Evolutionary conservation across 2,888 invertebrate genomes (phyloP), one percentile per base, ranked within the genome.

Genomic region (Invenusta paracnida): DNA sequence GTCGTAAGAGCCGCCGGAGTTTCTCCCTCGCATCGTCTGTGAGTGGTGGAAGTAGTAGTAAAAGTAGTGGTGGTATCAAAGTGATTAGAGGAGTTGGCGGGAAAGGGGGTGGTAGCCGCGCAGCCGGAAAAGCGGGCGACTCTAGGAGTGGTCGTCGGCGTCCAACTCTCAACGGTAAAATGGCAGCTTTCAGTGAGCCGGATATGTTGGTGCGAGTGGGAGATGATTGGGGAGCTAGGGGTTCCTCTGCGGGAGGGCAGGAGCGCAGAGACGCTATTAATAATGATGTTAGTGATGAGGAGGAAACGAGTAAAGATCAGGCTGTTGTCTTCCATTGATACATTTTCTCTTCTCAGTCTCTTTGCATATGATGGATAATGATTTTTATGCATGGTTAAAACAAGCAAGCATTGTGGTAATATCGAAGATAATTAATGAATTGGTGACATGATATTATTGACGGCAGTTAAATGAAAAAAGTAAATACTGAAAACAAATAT

Each of bases 161-260:
- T 13, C 73, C 73, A 5, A 73, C 73, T 5, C 73, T 73, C 73
- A 73, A 73, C 73, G 73, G 73, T 5, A 73, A 73, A 23, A 73
- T 73, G 73, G 73, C 73, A 2, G 73, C 73, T 23, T 73, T 13
- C 73, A 73, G 73, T 73, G 73, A 73, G 73, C 73, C 73, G 27
- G 73, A 73, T 73, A 73, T 73, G 73, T 23, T 73, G 73, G 73
- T 73, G 23, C 73, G 73, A 5, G 73, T 73, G 17, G 73, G 73
- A 5, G 73, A 73, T 5, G 73, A 73, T 25, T 73, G 73, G 73
- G 73, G 2, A 23, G 17, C 73, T 48, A 5, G 11, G 17, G 48
- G 17, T 5, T 5, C 17, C 48, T 5, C 5, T 48, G 48, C 48
- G 17, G 48, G 48, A 48, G 17, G 48, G n/a, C n/a, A n/a, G n/a